Conservation (phyloP, 2,888 invertebrate genomes). For the Acronicta alni region DNA sequence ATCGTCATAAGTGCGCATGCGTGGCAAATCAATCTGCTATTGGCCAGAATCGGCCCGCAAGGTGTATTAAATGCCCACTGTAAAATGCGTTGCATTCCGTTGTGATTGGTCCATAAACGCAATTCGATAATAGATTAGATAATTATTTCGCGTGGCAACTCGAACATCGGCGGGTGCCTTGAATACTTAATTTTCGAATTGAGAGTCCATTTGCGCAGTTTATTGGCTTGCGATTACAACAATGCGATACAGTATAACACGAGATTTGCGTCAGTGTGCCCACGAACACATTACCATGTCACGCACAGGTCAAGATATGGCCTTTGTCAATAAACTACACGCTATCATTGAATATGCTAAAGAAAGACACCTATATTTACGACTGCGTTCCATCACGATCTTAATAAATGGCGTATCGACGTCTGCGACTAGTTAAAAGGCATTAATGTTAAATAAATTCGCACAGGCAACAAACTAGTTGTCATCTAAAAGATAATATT, state of each 20-base stretch:
- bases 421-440: conserved; percentile 51
- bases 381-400: conserved; percentile 57
- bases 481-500: conserved; percentile 63
- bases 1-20: conserved; percentile 77
- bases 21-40: conserved; percentile 75
- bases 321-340: conserved; percentile 56
- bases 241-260: conserved; percentile 38
- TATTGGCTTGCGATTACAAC: conserved; percentile 55
- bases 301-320: conserved; percentile 53
- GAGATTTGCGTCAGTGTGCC: conserved; percentile 36
- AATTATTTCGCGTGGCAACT: conserved; percentile 65
- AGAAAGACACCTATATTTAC: conserved; percentile 57
- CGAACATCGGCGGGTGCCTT: conserved; percentile 60
- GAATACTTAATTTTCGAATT: conserved; percentile 59
- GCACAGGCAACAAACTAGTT: conserved; percentile 57
- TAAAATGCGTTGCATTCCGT: conserved; percentile 75
- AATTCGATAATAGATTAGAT: conserved; percentile 70
- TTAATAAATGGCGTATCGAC: conserved; percentile 56
- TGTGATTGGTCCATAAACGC: conserved; percentile 72
- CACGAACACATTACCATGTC: conserved; percentile 47
- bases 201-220: conserved; percentile 50
- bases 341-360: conserved; percentile 54
- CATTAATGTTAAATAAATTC: conserved; percentile 64
- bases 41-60: conserved; percentile 70
- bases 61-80: conserved; percentile 69